Conservation (phyloP, 2,113 vertebrate species). For the Hystrix brachyura region DNA sequence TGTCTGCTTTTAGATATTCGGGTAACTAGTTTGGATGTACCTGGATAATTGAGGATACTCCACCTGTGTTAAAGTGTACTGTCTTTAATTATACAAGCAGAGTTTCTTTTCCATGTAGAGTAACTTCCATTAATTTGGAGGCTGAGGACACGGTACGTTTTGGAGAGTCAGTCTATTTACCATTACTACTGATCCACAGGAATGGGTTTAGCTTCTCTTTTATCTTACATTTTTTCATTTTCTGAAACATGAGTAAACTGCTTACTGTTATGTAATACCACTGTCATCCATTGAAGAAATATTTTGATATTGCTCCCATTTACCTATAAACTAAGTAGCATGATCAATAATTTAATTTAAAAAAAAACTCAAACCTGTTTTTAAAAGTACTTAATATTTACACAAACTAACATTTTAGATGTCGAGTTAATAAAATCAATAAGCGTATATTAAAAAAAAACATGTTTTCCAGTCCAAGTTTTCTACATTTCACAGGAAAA, state of each 20-base stretch:
- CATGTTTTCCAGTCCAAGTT: neutral
- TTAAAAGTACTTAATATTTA: neutral
- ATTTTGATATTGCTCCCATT: neutral
- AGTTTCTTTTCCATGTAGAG: neutral
- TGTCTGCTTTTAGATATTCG: neutral
- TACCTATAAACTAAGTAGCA: neutral
- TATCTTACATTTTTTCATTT: neutral
- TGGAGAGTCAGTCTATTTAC: neutral
- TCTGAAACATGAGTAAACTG: neutral
- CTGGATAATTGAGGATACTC: neutral
- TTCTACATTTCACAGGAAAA: neutral
- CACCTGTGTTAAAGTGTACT: neutral
- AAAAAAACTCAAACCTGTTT: neutral
- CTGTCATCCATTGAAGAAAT: neutral
- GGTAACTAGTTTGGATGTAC: neutral
- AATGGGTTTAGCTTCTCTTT: neutral
- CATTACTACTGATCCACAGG: fast-evolving
- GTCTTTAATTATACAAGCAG: neutral
- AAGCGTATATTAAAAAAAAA: neutral
- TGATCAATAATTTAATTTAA: neutral
- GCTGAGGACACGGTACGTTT: fast-evolving
- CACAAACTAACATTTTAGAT: neutral
- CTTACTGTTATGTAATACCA: neutral
- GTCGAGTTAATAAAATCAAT: neutral
- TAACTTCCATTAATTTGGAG: neutral